phyloP scores from a whole-genome alignment of 2,113 vertebrate genomes.

The Gadus macrocephalus region DNA sequence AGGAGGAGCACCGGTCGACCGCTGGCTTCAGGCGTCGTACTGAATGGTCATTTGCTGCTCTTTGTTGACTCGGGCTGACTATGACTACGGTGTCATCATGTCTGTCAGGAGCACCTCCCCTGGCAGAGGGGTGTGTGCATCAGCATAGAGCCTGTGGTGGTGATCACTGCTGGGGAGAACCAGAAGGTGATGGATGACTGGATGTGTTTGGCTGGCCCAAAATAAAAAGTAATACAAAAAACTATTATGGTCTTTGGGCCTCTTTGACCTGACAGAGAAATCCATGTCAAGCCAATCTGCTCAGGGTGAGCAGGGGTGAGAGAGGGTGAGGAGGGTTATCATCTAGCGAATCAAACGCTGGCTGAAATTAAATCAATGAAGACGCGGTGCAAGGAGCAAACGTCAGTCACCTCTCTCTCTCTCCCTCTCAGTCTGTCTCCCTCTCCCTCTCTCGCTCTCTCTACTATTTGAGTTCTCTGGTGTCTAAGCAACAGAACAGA shows the following conservation, averaged over 20 bases:
- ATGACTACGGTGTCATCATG: too few relatives aligned
- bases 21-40: too few relatives aligned
- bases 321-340: conserved; percentile 29
- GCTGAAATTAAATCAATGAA: conserved; percentile 70
- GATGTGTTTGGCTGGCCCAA: conserved; percentile 57
- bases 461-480: too few relatives aligned
- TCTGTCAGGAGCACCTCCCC: too few relatives aligned
- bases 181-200: conserved; percentile 50
- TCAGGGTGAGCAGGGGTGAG: conserved; percentile 25
- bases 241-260: conserved; percentile 58
- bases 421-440: too few relatives aligned
- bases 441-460: too few relatives aligned
- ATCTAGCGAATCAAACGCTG: conserved; percentile 61
- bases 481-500: too few relatives aligned
- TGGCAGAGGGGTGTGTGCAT: too few relatives aligned
- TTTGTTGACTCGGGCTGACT: too few relatives aligned
- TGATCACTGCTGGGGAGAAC: conserved; percentile 29
- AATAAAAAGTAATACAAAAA: conserved; percentile 66
- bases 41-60: too few relatives aligned
- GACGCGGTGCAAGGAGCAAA: conserved; percentile 45
- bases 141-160: too few relatives aligned
- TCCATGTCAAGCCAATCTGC: conserved; percentile 71
- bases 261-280: conserved; percentile 69
- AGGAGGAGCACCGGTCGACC: too few relatives aligned
- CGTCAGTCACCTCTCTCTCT: conserved; percentile 47